Evolutionary conservation across 2,888 invertebrate species (phyloP).

Genomic region (Melanophora roralis): DNA sequence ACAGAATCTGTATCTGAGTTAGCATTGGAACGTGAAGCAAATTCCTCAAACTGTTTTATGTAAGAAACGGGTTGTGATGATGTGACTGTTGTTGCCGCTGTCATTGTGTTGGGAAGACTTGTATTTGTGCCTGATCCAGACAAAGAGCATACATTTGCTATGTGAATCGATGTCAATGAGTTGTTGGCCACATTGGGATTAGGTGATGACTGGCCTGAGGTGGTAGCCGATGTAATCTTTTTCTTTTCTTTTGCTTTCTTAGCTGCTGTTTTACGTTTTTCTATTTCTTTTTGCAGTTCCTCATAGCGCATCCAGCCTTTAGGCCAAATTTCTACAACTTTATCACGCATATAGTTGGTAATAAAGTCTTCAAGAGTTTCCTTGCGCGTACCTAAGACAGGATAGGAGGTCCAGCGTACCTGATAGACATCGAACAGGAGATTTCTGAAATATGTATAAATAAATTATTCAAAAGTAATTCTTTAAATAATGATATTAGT

Average conservation of each 20-base stretch:
- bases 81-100: constrained; percentile 39
- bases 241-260: constrained; percentile 69
- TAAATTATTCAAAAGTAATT: too few relatives aligned
- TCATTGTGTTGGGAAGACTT: background rate
- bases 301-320: constrained; percentile 79
- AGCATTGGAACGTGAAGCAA: constrained; percentile 66
- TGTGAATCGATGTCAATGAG: constrained; percentile 22
- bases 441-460: constrained; percentile 63
- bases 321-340: constrained; percentile 79
- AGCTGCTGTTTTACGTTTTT: constrained; percentile 69
- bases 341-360: constrained; percentile 77
- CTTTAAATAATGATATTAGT: too few relatives aligned
- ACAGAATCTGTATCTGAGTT: constrained; percentile 73
- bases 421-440: constrained; percentile 74
- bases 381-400: constrained; percentile 75
- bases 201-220: constrained; percentile 48
- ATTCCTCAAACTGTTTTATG: constrained; percentile 66
- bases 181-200: constrained; percentile 20
- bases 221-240: constrained; percentile 30
- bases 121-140: background rate
- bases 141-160: constrained; percentile 10
- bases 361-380: constrained; percentile 78
- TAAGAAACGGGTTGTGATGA: constrained; percentile 24
- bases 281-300: constrained; percentile 75
- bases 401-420: constrained; percentile 75